Base-by-base conservation (phyloP, 2,888 invertebrate genomes). In the Drosophila neutralis region DNA sequence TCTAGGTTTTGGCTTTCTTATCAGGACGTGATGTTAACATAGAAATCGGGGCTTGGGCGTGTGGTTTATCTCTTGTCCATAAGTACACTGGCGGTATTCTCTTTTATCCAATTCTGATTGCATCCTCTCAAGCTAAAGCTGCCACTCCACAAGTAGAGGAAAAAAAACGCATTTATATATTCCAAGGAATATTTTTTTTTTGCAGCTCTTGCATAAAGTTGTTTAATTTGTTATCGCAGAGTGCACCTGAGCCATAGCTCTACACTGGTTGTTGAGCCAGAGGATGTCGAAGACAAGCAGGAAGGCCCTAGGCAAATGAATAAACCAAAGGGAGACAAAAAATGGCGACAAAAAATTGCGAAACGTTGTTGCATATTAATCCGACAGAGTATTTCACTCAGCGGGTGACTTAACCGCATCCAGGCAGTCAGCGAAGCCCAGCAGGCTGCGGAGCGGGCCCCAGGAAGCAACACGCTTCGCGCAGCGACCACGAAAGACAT, bases 381-480 rank as follows among this genome's bases (percentile, higher is more conserved):
- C 88, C 80, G 75, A 87, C 87, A 85, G 88, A 87, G 89, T 87
- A 86, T 86, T 86, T 86, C 89, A 83, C 87, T 87, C 87, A 80
- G 77, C 66, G 78, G 72, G 76, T 68, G 80, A 63, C 62, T 56
- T 68, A 72, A 69, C 78, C 78, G 62, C 78, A 78, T 62, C 4
- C 70, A 69, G 18, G 18, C 69, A 65, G 53, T 24, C 59, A 57
- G 18, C 15, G 45, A 27, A 36, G 40, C 5, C 40, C 21, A 45
- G 24, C 52, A 40, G 68, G 11, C 51, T 33, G 48, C 54, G 52
- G 52, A 53, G 59, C 61, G 63, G 68, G 42, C 57, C 58, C 65
- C 68, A 53, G 31, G 40, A 45, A 76, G 73, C 70, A 61, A 79
- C 62, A 69, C 58, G 63, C 58, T 38, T 63, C 57, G 72, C 62